phyloP scores from a whole-genome alignment of 2,113 vertebrate genomes.

The Pelodiscus sinensis region DNA sequence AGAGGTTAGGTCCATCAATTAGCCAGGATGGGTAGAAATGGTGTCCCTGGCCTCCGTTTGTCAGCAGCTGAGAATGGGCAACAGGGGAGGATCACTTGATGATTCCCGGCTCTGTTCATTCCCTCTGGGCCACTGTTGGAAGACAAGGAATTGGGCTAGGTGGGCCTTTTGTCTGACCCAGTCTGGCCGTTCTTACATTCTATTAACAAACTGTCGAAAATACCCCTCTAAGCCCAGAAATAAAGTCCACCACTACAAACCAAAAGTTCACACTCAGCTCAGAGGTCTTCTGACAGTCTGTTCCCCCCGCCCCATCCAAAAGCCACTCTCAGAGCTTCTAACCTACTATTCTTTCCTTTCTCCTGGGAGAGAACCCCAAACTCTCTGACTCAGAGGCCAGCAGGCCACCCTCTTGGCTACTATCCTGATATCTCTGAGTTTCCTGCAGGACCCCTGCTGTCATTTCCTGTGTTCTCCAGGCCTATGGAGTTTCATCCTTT shows the following conservation, averaged over 20 bases:
- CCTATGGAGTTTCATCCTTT: background rate
- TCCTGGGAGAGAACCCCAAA: background rate
- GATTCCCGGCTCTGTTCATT: too few species aligned
- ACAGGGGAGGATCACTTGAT: too few species aligned
- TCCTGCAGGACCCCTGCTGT: background rate
- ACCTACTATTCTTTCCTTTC: background rate
- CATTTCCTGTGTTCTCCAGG: background rate
- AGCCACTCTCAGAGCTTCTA: background rate
- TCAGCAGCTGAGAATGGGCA: too few species aligned
- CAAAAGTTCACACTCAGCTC: background rate
- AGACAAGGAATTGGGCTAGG: too few species aligned
- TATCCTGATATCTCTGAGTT: background rate
- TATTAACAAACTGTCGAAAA: background rate
- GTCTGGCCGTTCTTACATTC: too few species aligned
- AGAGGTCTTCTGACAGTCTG: background rate
- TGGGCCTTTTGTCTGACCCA: too few species aligned
- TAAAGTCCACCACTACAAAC: background rate
- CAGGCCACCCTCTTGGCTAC: background rate
- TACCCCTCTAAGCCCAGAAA: background rate
- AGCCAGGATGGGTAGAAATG: too few species aligned
- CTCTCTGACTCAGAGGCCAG: background rate
- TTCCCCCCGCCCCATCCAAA: background rate
- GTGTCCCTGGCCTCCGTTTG: too few species aligned
- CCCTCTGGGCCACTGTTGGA: too few species aligned
- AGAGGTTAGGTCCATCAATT: too few species aligned